phyloP scores from a whole-genome alignment of 2,797 vertebrate genomes.

The Psittacula derbiana region DNA sequence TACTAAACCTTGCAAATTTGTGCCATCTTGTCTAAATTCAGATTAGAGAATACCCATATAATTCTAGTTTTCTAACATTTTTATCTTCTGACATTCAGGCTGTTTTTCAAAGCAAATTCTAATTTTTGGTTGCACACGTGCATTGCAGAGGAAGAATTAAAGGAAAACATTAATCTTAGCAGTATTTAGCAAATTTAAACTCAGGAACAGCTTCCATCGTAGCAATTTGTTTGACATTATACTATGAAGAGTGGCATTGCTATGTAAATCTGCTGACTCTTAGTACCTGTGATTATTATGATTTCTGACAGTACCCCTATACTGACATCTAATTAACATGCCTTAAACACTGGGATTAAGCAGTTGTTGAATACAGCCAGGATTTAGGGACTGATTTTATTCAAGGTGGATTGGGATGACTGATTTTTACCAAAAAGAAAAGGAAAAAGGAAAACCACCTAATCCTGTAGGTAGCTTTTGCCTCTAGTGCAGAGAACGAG shows the following conservation, averaged over 20 bases:
- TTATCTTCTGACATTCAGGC: neutral
- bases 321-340: conserved; percentile 49
- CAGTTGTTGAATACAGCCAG: neutral
- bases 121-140: neutral
- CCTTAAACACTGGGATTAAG: conserved; percentile 53
- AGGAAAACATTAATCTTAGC: conserved; percentile 10
- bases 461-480: neutral
- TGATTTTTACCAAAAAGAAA: neutral
- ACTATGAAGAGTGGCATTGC: neutral
- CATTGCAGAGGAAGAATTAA: neutral
- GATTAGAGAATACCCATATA: neutral
- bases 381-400: neutral
- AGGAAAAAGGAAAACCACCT: neutral
- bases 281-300: neutral
- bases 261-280: conserved; percentile 17
- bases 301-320: conserved; percentile 29
- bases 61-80: neutral
- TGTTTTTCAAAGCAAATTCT: neutral
- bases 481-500: neutral
- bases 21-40: neutral
- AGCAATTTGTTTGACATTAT: neutral
- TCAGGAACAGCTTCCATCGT: conserved; percentile 63
- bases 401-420: neutral
- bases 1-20: neutral
- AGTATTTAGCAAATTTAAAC: conserved; percentile 44